These are phyloP conservation scores for Dichetophora obliterata DNA, from an alignment of 2,888 invertebrate genomes.

Conservation along the genomic window DNA sequence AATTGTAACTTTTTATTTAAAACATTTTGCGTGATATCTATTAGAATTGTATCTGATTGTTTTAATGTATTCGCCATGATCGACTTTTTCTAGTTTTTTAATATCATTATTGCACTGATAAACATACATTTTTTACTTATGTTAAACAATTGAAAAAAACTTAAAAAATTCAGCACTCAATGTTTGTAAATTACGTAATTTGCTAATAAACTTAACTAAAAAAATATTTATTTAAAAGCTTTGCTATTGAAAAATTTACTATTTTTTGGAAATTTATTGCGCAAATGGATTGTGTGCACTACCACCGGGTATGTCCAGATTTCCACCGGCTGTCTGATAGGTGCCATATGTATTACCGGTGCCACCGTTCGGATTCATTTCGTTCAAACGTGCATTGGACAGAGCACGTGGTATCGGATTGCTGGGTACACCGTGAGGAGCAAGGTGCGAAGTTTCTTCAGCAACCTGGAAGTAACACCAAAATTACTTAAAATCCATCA, in stretches of 20 bases:
- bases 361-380: conserved; percentile 78
- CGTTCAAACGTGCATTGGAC: conserved; percentile 84
- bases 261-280: conserved; percentile 57
- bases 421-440: conserved; percentile 95
- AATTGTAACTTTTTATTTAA: background rate
- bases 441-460: conserved; percentile 85
- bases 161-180: no score
- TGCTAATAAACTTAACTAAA: no score
- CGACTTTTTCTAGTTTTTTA: background rate
- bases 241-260: background rate
- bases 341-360: conserved; percentile 73
- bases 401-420: conserved; percentile 90
- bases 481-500: background rate
- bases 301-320: conserved; percentile 75
- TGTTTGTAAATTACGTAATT: no score
- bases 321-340: conserved; percentile 78
- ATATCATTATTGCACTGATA: no score
- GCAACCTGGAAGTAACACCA: conserved; percentile 64
- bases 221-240: no score
- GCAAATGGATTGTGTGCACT: conserved; percentile 71
- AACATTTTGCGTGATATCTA: background rate
- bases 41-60: conserved; percentile 22
- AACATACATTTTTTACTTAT: no score
- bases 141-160: no score
- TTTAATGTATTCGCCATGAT: conserved; percentile 19